Percentiles rank a stretch among this genome's conserved stretches.
Evolutionary conservation across 2,113 vertebrate genomes (phyloP).

Genomic region (Emydura subglobosa): DNA sequence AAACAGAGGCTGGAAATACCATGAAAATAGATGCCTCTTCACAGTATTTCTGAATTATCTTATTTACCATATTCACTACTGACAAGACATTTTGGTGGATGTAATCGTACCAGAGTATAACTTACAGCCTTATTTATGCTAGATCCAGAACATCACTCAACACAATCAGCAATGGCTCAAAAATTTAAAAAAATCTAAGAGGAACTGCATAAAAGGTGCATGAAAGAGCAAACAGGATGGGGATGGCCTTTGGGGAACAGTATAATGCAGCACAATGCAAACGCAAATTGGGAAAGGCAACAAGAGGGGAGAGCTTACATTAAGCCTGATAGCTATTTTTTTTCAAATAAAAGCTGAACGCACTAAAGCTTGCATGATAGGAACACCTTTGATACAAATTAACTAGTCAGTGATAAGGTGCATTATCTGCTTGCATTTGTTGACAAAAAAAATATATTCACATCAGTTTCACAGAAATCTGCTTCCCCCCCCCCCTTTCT

Average conservation of each 20-base stretch:
- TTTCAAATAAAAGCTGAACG: constrained; percentile 24
- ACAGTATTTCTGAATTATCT: background rate
- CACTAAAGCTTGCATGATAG: background rate
- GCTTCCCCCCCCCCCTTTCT: background rate
- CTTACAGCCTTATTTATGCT: background rate
- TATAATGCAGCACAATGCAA: background rate
- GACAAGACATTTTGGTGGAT: background rate
- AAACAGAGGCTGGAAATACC: background rate
- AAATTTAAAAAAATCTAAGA: background rate
- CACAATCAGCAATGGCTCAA: background rate
- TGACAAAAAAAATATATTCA: constrained; percentile 40
- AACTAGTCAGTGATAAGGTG: background rate
- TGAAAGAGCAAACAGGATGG: constrained; percentile 14
- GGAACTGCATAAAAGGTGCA: background rate
- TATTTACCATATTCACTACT: background rate
- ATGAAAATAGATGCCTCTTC: background rate
- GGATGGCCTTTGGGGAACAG: background rate
- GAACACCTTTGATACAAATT: constrained; percentile 42
- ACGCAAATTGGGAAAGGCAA: background rate
- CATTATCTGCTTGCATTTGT: constrained; percentile 38
- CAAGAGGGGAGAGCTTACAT: background rate
- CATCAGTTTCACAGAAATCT: background rate
- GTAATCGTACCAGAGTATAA: background rate
- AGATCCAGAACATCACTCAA: background rate
- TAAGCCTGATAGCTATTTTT: background rate